These are phyloP conservation scores for Acanthurus leucopareius DNA, from an alignment of 2,797 vertebrate species.

Conservation along the genomic window DNA sequence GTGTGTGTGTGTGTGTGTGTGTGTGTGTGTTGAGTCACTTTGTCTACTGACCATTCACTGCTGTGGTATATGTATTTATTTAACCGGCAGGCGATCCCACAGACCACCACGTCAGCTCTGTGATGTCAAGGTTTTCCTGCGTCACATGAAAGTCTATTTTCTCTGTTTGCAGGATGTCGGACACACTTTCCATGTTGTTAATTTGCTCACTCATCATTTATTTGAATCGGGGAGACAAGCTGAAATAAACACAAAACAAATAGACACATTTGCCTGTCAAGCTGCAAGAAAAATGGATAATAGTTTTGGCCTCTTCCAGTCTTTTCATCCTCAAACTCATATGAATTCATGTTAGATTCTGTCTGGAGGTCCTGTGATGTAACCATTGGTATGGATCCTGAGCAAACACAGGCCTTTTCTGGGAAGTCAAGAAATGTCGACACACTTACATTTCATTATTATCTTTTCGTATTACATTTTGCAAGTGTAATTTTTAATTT, in stretches of 20 bases:
- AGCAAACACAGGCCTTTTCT: constrained; percentile 38
- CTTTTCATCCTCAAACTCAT: not conserved
- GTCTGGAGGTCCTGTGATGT: constrained; percentile 20
- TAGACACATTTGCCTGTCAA: not conserved
- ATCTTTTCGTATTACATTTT: not conserved
- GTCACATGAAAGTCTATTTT: constrained; percentile 33
- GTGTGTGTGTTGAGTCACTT: constrained; percentile 45
- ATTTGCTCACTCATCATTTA: constrained; percentile 1
- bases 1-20: constrained; percentile 10
- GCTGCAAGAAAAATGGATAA: not conserved
- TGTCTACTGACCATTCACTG: not conserved
- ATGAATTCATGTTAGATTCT: constrained; percentile 17
- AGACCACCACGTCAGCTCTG: not conserved
- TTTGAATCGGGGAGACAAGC: constrained; percentile 2
- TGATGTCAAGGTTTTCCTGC: constrained; percentile 52
- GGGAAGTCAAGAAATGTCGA: constrained; percentile 39
- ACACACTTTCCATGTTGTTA: constrained; percentile 39
- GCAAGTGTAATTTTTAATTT: constrained; percentile 61
- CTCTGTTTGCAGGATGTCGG: constrained; percentile 7
- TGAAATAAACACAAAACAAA: constrained; percentile 28
- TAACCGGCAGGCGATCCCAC: constrained; percentile 1
- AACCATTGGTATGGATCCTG: constrained; percentile 4
- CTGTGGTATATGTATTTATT: constrained; percentile 37
- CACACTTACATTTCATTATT: constrained; percentile 10
- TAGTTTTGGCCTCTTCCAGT: not conserved